These are phyloP conservation scores for Pseudolycoriella hygida DNA, from an alignment of 2,888 invertebrate species.

Conservation along the genomic window DNA sequence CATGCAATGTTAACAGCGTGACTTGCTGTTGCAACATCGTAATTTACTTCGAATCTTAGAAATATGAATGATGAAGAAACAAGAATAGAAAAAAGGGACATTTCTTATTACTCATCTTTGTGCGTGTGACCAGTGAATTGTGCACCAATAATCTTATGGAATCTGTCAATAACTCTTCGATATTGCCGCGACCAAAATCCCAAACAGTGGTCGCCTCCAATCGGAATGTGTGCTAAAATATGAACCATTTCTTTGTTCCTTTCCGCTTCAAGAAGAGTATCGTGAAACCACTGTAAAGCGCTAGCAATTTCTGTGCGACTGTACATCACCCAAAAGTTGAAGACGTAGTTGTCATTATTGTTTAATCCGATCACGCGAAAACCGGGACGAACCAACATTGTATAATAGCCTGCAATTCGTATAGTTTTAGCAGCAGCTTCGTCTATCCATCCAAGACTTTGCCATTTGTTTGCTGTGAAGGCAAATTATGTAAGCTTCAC, in stretches of 20 bases:
- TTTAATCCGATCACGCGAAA: conserved; percentile 62
- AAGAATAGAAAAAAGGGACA: too few species aligned
- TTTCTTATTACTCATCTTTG: conserved; percentile 35
- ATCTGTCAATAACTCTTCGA: conserved; percentile 48
- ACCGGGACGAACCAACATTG: conserved; percentile 44
- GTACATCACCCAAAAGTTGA: conserved; percentile 44
- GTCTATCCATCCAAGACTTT: conserved; percentile 37
- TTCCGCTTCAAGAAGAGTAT: conserved; percentile 57
- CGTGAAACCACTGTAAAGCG: conserved; percentile 49
- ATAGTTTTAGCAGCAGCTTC: conserved; percentile 40
- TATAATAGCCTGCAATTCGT: conserved; percentile 58
- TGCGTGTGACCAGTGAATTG: conserved; percentile 77
- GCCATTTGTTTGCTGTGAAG: too few species aligned
- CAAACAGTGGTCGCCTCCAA: conserved; percentile 48
- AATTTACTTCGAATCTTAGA: conserved; percentile 41
- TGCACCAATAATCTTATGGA: conserved; percentile 51
- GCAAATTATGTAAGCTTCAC: too few species aligned
- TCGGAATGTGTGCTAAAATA: conserved; percentile 68
- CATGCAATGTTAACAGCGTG: conserved; percentile 9
- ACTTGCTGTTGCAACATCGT: conserved; percentile 28
- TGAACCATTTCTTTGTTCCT: conserved; percentile 56
- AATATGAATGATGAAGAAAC: too few species aligned
- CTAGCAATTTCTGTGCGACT: conserved; percentile 30
- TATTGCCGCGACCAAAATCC: conserved; percentile 56
- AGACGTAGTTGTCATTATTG: conserved; percentile 49